Evolutionary conservation across 2,888 invertebrate genomes (phyloP).

Genomic region (Aspidiotus destructor): DNA sequence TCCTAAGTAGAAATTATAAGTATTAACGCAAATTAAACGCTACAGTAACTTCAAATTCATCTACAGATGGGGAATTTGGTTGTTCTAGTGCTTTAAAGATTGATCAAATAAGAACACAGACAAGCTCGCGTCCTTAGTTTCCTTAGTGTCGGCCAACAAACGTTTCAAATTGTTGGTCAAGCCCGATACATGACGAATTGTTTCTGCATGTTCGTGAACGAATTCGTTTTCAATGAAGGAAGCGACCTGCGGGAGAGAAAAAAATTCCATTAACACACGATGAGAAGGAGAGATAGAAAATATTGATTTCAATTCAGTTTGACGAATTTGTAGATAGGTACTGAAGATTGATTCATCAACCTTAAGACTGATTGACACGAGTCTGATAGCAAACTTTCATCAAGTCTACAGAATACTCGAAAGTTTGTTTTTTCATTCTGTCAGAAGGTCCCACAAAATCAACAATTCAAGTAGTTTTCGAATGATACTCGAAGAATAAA

Average conservation of each 20-base stretch:
- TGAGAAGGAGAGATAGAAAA: constrained; percentile 22
- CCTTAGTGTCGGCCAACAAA: constrained; percentile 47
- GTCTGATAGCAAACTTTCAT: no score
- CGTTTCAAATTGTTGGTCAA: constrained; percentile 61
- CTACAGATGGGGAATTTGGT: not conserved
- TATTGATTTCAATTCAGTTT: not conserved
- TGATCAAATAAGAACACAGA: constrained; percentile 68
- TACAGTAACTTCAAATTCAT: no score
- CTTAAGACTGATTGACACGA: no score
- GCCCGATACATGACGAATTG: constrained; percentile 61
- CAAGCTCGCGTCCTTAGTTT: constrained; percentile 49
- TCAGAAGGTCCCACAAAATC: no score
- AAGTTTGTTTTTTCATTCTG: no score
- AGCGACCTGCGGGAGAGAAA: constrained; percentile 46
- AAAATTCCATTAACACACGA: constrained; percentile 12
- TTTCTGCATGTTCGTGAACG: constrained; percentile 57
- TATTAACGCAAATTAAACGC: no score
- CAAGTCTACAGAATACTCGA: no score
- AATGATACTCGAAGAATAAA: no score
- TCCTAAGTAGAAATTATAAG: no score
- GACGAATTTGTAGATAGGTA: no score
- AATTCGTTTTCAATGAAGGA: constrained; percentile 70
- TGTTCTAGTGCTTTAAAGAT: constrained; percentile 43
- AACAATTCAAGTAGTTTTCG: no score
- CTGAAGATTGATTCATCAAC: no score